phyloP scores from a whole-genome alignment of 2,113 vertebrate species.

The Terrapene triunguis region DNA sequence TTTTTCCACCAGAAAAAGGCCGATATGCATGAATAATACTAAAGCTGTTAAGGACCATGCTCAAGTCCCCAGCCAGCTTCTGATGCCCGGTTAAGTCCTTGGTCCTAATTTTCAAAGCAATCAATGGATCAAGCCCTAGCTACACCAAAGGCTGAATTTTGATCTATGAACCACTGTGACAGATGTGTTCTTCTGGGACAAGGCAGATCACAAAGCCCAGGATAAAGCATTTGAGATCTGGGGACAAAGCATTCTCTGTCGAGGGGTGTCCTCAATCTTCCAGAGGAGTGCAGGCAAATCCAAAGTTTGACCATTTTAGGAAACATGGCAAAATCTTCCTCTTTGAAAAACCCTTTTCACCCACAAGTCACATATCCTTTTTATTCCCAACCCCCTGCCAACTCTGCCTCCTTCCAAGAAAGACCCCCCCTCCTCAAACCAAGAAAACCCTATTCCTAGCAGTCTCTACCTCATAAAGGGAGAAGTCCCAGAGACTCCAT shows the following conservation, averaged over 20 bases:
- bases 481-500: accelerated
- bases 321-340: not conserved
- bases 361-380: not conserved
- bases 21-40: no score
- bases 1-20: no score
- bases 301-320: not conserved
- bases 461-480: not conserved
- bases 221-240: not conserved
- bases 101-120: not conserved
- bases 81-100: not conserved
- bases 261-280: not conserved
- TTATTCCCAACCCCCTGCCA: not conserved
- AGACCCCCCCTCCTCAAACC: not conserved
- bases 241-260: accelerated
- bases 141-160: not conserved
- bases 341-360: not conserved
- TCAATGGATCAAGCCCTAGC: not conserved
- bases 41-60: not conserved
- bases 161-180: accelerated
- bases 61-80: not conserved
- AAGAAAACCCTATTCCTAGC: not conserved
- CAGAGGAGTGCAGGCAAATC: not conserved
- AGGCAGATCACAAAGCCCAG: accelerated
- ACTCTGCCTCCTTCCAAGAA: not conserved
- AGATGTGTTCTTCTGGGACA: not conserved